Evolutionary conservation across 2,113 vertebrate species (phyloP).

Genomic region (Misgurnus mizolepis): DNA sequence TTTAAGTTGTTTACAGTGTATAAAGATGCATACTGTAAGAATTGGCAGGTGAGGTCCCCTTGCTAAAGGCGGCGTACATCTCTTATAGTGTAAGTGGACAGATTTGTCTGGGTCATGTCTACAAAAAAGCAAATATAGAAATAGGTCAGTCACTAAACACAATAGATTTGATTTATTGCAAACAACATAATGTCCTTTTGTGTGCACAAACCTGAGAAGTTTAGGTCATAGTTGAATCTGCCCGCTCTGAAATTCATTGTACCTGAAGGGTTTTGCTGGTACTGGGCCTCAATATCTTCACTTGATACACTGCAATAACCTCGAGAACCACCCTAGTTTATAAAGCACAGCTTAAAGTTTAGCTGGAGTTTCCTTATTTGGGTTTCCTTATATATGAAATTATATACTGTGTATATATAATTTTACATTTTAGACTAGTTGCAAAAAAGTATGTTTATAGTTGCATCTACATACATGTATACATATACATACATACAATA

Average conservation of each 20-base stretch:
- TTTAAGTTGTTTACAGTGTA: background rate
- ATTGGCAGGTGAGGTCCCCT: constrained; percentile 30
- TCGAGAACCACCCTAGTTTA: constrained; percentile 33
- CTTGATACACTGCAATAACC: constrained; percentile 56
- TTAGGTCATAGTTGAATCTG: constrained; percentile 54
- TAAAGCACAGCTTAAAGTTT: background rate
- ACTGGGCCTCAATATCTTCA: constrained; percentile 64
- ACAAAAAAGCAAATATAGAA: constrained; percentile 20
- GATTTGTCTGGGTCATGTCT: constrained; percentile 71
- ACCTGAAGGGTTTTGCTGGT: constrained; percentile 58
- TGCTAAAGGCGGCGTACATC: constrained; percentile 50
- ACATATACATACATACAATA: too few species aligned
- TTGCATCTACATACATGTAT: too few species aligned
- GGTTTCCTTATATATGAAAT: too few species aligned
- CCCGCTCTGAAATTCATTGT: constrained; percentile 44
- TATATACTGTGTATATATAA: too few species aligned
- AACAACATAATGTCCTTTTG: background rate
- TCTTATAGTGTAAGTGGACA: constrained; percentile 57
- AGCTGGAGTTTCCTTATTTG: too few species aligned
- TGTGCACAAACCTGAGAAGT: constrained; percentile 61
- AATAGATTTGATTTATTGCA: background rate
- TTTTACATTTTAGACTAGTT: too few species aligned
- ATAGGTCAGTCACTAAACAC: background rate
- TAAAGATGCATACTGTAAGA: background rate
- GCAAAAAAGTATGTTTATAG: too few species aligned